Base-by-base conservation (phyloP, 2,113 vertebrate genomes). In the Lathamus discolor region DNA sequence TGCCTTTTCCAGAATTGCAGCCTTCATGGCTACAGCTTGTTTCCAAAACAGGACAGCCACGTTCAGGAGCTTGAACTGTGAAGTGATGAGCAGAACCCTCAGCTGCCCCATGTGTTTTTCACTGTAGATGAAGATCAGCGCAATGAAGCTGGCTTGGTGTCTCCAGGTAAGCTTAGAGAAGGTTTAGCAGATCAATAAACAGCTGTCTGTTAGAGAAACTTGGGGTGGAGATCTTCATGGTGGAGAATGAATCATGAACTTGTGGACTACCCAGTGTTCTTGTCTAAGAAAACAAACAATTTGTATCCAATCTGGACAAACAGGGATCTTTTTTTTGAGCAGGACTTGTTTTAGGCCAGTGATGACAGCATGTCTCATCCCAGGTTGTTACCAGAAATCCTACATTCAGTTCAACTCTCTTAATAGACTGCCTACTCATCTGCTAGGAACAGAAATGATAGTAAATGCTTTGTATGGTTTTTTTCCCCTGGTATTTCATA, bases 51-150 rank as follows among this genome's bases (percentile, higher is more conserved):
- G 54, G 24, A 87, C 14, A 85, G 13, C 29, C 35, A 44, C 31
- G 28, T 69, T 43, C 59, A 70, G 66, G 72, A 93, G 44, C 54
- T 70, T 75, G 4, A 79, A 88, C 75, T 96, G 96, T 39, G 68
- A 97, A 74, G 97, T 87, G 96, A 97, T 48, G 78, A 79, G 44
- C 39, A 73, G 37, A 95, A 11, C 66, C 93, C 85, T 74, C 96
- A 52, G 96, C 96, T 93, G 94, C 97, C 87, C 78, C 97, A 76
- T 97, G 16, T 64, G 18, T 35, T 93, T 69, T 48, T 94, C 90
- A 97, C 96, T 66, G 96, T 96, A 97, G 95, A 97, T 66, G 96
- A 98, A 69, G 97, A 98, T 79, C 96, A 97, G 79, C 98, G 96
- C 91, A 97, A 97, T 66, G 89, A 98, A 97, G 97, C 97, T 95